Percentiles rank a stretch among this genome's conserved stretches.
phyloP scores from a whole-genome alignment of 2,113 vertebrate species.

The Gymnorhina tibicen region DNA sequence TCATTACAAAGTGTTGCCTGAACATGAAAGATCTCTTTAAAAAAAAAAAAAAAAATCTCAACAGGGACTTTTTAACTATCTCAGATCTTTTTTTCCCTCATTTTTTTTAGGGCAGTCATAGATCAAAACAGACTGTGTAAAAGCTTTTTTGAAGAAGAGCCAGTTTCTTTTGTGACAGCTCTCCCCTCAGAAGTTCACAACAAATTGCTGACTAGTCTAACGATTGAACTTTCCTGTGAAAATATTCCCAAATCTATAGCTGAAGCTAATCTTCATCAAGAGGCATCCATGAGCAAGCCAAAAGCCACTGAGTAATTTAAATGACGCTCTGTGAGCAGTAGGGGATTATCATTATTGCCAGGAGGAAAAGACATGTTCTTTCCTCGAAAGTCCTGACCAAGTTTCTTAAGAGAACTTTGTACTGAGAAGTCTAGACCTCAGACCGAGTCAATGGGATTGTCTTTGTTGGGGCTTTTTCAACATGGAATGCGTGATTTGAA shows the following conservation, averaged over 20 bases:
- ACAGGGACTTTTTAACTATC: background rate
- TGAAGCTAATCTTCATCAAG: background rate
- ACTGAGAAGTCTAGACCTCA: background rate
- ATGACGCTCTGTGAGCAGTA: background rate
- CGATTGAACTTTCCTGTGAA: background rate
- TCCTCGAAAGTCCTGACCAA: background rate
- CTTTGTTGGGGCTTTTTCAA: background rate
- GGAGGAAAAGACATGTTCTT: background rate
- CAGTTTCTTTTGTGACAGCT: slow-evolving; percentile 13
- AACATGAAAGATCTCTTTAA: slow-evolving; percentile 20
- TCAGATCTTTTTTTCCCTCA: background rate
- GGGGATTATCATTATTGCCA: background rate
- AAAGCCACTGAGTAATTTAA: background rate
- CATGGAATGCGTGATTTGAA: background rate
- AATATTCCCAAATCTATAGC: background rate
- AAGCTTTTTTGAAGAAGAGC: slow-evolving; percentile 51
- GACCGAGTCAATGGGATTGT: background rate
- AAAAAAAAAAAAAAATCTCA: background rate
- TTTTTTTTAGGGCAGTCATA: background rate
- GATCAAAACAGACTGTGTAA: slow-evolving; percentile 42
- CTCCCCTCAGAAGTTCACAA: slow-evolving; percentile 17
- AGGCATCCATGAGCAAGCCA: background rate
- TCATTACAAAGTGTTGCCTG: slow-evolving; percentile 4
- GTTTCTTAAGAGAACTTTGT: background rate
- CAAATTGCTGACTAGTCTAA: background rate